Conservation (phyloP, 1,140 invertebrate genomes). For the Drosophila ironensis region DNA sequence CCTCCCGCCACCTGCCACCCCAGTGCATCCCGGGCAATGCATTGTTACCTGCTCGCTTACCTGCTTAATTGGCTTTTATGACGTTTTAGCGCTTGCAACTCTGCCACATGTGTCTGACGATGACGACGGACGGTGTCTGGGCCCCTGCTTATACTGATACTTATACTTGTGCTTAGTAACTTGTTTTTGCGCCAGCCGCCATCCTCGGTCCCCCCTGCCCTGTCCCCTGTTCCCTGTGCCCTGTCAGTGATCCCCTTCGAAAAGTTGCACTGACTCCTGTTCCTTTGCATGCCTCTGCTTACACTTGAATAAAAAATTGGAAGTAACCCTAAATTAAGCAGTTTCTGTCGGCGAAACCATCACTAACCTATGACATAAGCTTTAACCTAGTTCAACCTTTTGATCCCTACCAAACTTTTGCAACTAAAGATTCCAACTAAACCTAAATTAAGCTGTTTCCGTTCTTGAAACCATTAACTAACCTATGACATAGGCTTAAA, state of each 20-base stretch:
- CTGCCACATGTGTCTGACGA: conserved; percentile 18
- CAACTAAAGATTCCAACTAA: too few species aligned
- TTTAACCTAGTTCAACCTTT: too few species aligned
- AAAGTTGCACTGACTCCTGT: conserved; percentile 33
- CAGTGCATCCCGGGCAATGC: conserved; percentile 6
- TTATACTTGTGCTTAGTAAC: conserved; percentile 35
- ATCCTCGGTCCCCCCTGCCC: not conserved
- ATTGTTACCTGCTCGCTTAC: conserved; percentile 70
- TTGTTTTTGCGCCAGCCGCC: conserved; percentile 31
- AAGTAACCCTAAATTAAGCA: not conserved
- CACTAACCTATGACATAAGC: too few species aligned
- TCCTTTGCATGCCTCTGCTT: conserved; percentile 46
- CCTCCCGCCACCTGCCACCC: conserved; percentile 7
- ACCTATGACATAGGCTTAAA: too few species aligned
- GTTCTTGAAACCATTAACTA: too few species aligned
- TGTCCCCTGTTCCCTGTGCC: not conserved
- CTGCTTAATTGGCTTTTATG: conserved; percentile 80
- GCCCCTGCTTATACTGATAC: conserved; percentile 41
- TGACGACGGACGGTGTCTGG: conserved; percentile 24
- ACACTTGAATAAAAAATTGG: conserved; percentile 13
- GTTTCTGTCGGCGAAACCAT: too few species aligned
- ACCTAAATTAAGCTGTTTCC: too few species aligned
- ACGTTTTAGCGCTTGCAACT: conserved; percentile 73
- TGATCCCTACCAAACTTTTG: too few species aligned
- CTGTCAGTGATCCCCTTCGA: conserved; percentile 12